A percentile compares a stretch with the other conserved stretches of the same genome.
Conservation (phyloP, 1,140 invertebrate species). For the Dendrolimus punctatus region DNA sequence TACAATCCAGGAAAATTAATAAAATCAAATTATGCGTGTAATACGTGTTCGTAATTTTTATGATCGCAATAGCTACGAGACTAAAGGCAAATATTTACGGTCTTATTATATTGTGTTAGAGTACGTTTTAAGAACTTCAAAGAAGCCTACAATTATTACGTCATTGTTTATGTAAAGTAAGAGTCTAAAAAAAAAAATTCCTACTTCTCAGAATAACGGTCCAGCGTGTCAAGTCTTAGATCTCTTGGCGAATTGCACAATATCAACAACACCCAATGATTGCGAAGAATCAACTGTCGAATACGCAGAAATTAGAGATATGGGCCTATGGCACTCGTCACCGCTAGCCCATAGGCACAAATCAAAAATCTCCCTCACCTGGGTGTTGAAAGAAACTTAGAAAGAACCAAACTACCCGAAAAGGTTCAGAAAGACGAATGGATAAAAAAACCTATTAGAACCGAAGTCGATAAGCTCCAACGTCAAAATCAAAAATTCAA, state of each 20-base stretch:
- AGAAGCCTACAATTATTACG: too few species aligned
- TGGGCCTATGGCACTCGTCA: slow-evolving; percentile 67
- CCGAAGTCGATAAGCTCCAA: slow-evolving; percentile 20
- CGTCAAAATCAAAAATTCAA: slow-evolving; percentile 25
- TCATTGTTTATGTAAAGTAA: too few species aligned
- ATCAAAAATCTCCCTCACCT: slow-evolving; percentile 80
- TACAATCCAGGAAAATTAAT: too few species aligned
- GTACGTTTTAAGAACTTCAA: too few species aligned
- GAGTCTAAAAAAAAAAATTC: too few species aligned
- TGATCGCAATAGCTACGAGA: too few species aligned
- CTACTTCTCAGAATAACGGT: slow-evolving; percentile 21
- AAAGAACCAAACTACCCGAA: slow-evolving; percentile 43
- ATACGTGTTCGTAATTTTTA: too few species aligned
- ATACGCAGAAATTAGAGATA: slow-evolving; percentile 56
- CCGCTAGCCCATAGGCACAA: slow-evolving; percentile 67
- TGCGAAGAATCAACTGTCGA: slow-evolving; percentile 33
- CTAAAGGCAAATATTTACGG: too few species aligned
- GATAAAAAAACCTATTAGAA: slow-evolving; percentile 15
- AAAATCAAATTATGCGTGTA: too few species aligned
- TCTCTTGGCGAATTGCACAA: slow-evolving; percentile 51
- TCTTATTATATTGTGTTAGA: too few species aligned
- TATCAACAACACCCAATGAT: slow-evolving; percentile 28
- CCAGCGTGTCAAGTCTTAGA: slow-evolving; percentile 47
- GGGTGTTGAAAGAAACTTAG: slow-evolving; percentile 77
- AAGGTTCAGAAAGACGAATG: slow-evolving; percentile 27